A percentile compares a stretch with the other conserved stretches of the same genome.
These are phyloP conservation scores for Aphelocoma coerulescens DNA, from an alignment of 2,113 vertebrate species.

Conservation along the genomic window DNA sequence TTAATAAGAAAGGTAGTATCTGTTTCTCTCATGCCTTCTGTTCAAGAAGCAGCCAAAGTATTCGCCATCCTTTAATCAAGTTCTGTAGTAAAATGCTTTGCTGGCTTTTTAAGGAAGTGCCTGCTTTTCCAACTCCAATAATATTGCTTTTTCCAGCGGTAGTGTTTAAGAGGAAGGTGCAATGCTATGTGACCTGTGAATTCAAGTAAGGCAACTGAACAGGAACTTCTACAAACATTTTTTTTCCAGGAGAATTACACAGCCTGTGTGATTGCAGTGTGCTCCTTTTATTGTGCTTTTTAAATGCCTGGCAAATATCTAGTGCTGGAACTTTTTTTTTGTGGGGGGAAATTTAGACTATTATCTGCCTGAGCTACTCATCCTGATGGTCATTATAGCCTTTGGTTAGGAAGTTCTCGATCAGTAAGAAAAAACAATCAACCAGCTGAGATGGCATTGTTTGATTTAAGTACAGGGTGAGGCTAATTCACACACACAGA, in stretches of 20 bases:
- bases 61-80: neutral
- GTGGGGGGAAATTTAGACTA: neutral
- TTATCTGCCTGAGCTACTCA: neutral
- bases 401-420: neutral
- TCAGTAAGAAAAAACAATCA: neutral
- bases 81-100: neutral
- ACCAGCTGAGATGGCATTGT: neutral
- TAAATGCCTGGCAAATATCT: neutral
- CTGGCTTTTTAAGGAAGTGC: neutral
- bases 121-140: neutral
- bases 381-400: neutral
- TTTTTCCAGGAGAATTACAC: neutral
- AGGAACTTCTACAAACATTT: constrained; percentile 55
- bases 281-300: neutral
- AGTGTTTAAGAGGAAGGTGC: constrained; percentile 36
- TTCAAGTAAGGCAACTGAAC: constrained; percentile 49
- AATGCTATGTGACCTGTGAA: constrained; percentile 57
- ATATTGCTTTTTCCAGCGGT: neutral
- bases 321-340: neutral
- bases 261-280: neutral
- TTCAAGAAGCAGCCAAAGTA: neutral
- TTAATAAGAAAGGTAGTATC: neutral
- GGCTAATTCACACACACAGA: neutral
- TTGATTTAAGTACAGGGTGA: neutral
- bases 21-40: neutral